Base-by-base conservation (phyloP, 1,140 invertebrate species). In the Drosophila subobscura region DNA sequence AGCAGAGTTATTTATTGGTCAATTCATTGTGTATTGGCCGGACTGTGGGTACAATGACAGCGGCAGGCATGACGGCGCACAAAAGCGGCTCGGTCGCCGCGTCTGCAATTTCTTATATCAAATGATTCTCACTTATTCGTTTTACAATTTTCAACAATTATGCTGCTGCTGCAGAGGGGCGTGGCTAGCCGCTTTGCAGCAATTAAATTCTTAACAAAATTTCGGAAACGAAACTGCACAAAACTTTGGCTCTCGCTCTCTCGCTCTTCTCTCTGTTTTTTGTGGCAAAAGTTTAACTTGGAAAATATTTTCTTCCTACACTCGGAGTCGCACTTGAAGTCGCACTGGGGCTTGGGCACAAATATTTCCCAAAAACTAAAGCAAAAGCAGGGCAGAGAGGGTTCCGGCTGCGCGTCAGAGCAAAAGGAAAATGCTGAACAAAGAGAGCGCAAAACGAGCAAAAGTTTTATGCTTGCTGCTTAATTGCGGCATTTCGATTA, bases 401-500 rank as follows among this genome's bases (percentile, higher is more conserved):
- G 37, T 29, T 52, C 50, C 50, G 41, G 20, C 49, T 53, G 44
- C 37, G 77, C 59, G 65, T 79, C 50, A 58, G 45, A 33, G 60
- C 54, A 57, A 46, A 76, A 77, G 58, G 23, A 66, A 58, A 37
- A 23, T 20, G 33, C 22, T 4, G 45, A 5, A 22, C 42, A 16
- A 60, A 55, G 53, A 46, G 16, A 20, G 16, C 1, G 42, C 50
- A 54, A 51, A 45, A 57, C 56, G 8, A 25, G 40, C 7, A 51
- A 76, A 80, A 86, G 56, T 86, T 84, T 84, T 86, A 65, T 85
- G 58, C 59, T 84, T 70, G 67, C 70, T 73, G 67, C 80, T 86
- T 84, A 84, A 84, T 84, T 84, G 81, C 77, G 72, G 81, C 81
- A 86, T 84, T 84, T 84, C 80, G 80, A 84, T 84, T 84, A 84